These are phyloP conservation scores for Poeciliopsis infans DNA, from an alignment of 2,797 vertebrate species.

Conservation along the genomic window DNA sequence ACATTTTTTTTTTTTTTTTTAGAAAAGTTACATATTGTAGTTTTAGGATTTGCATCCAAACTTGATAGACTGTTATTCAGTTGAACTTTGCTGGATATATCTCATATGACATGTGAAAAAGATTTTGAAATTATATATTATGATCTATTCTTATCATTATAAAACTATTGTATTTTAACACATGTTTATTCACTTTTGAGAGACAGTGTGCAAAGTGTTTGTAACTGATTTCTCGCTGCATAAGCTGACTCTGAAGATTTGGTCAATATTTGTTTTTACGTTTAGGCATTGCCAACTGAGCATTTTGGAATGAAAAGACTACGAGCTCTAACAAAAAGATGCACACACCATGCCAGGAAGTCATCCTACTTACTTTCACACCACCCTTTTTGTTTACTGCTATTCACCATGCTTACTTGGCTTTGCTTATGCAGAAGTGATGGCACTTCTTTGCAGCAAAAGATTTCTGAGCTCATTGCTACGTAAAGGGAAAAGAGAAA, in stretches of 20 bases:
- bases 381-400: constrained; percentile 18
- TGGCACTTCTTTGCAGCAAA: not conserved
- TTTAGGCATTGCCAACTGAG: constrained; percentile 38
- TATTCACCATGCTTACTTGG: constrained; percentile 17
- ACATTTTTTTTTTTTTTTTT: no score
- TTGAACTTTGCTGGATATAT: not conserved
- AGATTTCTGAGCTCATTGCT: not conserved
- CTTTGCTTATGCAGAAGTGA: constrained; percentile 13
- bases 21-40: no score
- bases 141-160: not conserved
- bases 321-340: constrained; percentile 18
- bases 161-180: not conserved
- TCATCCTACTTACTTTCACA: constrained; percentile 16
- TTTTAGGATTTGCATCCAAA: not conserved
- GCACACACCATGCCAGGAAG: constrained; percentile 18
- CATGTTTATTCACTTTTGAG: not conserved
- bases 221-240: constrained; percentile 20
- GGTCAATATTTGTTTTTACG: constrained; percentile 48
- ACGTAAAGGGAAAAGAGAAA: not conserved
- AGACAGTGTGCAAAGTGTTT: constrained; percentile 14
- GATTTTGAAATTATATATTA: not conserved
- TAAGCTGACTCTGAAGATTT: constrained; percentile 45
- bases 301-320: constrained; percentile 21
- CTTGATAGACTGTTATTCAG: not conserved
- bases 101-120: not conserved